Evolutionary conservation across 2,113 vertebrate species (phyloP), one percentile per base, ranked within the genome.

Genomic region (Lophius piscatorius): DNA sequence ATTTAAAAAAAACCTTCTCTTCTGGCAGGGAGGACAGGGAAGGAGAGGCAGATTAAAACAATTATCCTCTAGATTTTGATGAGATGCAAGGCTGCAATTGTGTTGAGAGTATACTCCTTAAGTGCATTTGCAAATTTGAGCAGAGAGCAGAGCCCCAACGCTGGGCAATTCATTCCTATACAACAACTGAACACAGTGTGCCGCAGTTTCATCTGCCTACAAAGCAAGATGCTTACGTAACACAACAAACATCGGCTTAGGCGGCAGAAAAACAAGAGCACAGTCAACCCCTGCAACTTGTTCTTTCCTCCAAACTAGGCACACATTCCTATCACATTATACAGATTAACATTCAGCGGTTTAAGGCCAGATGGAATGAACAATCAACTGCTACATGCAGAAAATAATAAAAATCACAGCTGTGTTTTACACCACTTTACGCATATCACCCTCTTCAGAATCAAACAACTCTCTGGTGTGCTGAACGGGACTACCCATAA

Each of bases 191-290:
- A 74, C 57, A 58, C 64, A 56, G 45, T 77, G 59, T 74, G 81
- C 78, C 36, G 78, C 78, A 83, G 79, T 77, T 74, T 83, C 73
- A 75, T 82, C 78, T 84, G 81, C 79, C 67, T 70, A 85, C 77
- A 78, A 68, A 85, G 76, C 71, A 63, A 63, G 66, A 68, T 36
- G 72, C 83, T 89, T 88, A 86, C 52, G 66, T 82, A 88, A 87
- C 75, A n/a, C n/a, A n/a, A n/a, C 63, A 44, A 29, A 39, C 66
- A 29, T 58, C 51, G 73, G 58, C 36, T n/a, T n/a, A n/a, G 60
- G 59, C 47, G 76, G 80, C 83, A 64, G 81, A 68, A 55, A 78
- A 76, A 80, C 75, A 80, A 74, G 39, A 74, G 73, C 65, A 63
- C 57, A 70, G 67, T 68, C 69, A 50, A 61, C 66, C 64, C 51